These are phyloP conservation scores for Neodiprion lecontei DNA, from an alignment of 1,140 invertebrate genomes.

Conservation along the genomic window DNA sequence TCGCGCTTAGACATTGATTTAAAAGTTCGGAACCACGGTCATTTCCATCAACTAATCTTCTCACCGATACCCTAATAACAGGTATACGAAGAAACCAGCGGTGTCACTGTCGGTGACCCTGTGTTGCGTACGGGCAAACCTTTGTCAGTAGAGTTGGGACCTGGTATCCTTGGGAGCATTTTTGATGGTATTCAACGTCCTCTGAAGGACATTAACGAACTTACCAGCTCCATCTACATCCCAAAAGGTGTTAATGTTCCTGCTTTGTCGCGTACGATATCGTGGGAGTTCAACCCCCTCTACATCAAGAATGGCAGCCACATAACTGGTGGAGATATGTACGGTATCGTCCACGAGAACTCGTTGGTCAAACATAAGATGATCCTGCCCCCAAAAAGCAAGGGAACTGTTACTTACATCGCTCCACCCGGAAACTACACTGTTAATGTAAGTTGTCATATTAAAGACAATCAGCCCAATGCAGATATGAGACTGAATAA, in stretches of 20 bases:
- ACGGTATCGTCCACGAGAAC: constrained; percentile 96
- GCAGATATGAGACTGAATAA: background rate
- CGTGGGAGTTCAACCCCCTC: constrained; percentile 94
- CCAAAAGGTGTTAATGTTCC: constrained; percentile 98
- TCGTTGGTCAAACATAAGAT: constrained; percentile 97
- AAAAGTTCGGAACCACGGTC: background rate
- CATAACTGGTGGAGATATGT: constrained; percentile 97
- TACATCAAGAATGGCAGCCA: constrained; percentile 89
- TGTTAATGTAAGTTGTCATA: constrained; percentile 77
- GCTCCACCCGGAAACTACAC: constrained; percentile 96
- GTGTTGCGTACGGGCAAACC: constrained; percentile 98
- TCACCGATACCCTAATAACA: constrained; percentile 43
- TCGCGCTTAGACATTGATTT: constrained; percentile 16
- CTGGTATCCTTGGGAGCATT: constrained; percentile 98
- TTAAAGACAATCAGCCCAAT: background rate
- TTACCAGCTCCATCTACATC: constrained; percentile 97
- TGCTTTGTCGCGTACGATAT: constrained; percentile 78
- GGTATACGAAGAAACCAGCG: constrained; percentile 99
- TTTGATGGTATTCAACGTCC: constrained; percentile 99
- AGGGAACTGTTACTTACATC: constrained; percentile 95
- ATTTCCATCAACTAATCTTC: background rate
- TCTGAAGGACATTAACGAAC: constrained; percentile 93
- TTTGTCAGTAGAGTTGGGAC: constrained; percentile 97
- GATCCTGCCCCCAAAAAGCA: constrained; percentile 90
- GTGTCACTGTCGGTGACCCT: constrained; percentile 99